Evolutionary conservation across 2,797 vertebrate genomes (phyloP), one percentile per base, ranked within the genome.

Genomic region (Tokudaia muenninki): DNA sequence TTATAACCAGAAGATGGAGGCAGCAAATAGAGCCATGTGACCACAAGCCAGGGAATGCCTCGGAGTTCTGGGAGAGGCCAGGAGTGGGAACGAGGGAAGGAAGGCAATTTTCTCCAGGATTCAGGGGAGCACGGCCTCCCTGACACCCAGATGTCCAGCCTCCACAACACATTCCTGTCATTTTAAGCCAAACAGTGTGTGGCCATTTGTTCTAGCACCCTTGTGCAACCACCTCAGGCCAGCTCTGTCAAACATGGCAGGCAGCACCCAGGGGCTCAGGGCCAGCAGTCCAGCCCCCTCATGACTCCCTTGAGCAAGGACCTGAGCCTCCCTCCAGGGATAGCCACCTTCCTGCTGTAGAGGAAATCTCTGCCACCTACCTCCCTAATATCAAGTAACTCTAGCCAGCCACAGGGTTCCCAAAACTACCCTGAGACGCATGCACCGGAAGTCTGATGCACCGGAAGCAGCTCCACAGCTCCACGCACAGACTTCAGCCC

Each of bases 31-130:
- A 21, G 14, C 1, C 7, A 74, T 1, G n/a, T 6, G 0, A 41
- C 57, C 2, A 11, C 9, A 65, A 72, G 78, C 78, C 78, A 16
- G 41, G 24, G 55, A 72, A 50, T 79, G 87, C 55, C 47, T 7
- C 34, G 22, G 31, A 17, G 13, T 52, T 7, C 92, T 4, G 4
- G 83, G 72, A 55, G 57, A 3, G 55, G 34, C 16, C 21, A 5
- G 81, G 63, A 50, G 21, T n/a, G 31, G 41, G 41, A 11, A 16
- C 50, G 29, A 72, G 72, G 74, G 29, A 31, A 50, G 17, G 55
- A 44, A 55, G 50, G 47, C 1, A 1, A 10, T 44, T 82, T 22
- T 19, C 11, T 1, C 0, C 0, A 9, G 34, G 29, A 31, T 6
- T 63, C 80, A 78, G 61, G 1, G 44, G 70, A 65, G 3, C 31